Evolutionary conservation across 2,888 invertebrate genomes (phyloP).

Genomic region (Myopa testacea): DNA sequence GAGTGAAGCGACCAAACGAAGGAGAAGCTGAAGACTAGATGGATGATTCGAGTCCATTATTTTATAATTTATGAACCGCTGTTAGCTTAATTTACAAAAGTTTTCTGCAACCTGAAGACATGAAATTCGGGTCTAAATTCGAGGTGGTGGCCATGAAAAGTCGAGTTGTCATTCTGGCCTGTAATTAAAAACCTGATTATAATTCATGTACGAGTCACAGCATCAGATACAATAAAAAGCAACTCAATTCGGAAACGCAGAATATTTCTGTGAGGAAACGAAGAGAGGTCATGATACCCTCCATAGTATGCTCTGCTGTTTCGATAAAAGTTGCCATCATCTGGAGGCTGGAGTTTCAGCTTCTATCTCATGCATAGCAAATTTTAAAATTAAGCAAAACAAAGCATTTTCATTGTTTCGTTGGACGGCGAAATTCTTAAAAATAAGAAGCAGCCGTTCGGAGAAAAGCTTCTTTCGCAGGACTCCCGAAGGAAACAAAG

Average conservation of each 20-base stretch:
- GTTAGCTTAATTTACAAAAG: slow-evolving; percentile 14
- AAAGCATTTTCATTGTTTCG: neutral
- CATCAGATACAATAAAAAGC: neutral
- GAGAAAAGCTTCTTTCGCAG: neutral
- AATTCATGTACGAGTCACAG: no score
- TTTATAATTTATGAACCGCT: slow-evolving; percentile 16
- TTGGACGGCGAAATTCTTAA: neutral
- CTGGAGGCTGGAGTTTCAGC: no score
- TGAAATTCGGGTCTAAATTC: neutral
- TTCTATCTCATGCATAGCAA: no score
- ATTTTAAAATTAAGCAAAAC: no score
- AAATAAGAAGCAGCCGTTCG: neutral
- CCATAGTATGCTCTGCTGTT: no score
- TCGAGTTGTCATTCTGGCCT: slow-evolving; percentile 9
- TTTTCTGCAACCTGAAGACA: neutral
- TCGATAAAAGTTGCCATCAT: no score
- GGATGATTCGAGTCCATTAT: slow-evolving; percentile 13
- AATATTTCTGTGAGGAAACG: no score
- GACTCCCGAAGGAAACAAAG: neutral
- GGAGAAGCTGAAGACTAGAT: neutral
- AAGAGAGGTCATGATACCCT: no score
- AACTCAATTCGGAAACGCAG: no score
- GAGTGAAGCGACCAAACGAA: neutral
- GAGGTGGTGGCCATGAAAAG: neutral
- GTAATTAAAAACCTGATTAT: slow-evolving; percentile 19